Evolutionary conservation across 2,113 vertebrate species (phyloP).

Genomic region (Addax nasomaculatus): DNA sequence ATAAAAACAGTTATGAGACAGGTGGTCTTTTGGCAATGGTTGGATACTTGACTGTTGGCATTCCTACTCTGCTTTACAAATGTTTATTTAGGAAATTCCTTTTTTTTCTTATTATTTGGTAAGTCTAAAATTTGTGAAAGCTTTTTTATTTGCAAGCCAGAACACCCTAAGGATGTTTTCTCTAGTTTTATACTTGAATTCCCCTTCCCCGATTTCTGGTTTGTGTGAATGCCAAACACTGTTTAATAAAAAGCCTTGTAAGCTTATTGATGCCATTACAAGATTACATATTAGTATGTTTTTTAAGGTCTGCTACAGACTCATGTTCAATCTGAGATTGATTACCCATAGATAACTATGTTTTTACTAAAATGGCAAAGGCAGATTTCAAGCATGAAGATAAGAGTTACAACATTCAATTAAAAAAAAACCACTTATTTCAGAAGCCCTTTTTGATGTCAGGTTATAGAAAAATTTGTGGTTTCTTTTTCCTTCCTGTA

Average conservation of each 20-base stretch:
- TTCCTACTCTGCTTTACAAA: background rate
- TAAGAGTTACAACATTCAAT: background rate
- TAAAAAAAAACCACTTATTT: background rate
- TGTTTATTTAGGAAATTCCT: background rate
- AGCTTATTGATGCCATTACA: background rate
- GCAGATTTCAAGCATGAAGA: background rate
- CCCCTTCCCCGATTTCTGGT: background rate
- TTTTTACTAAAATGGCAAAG: background rate
- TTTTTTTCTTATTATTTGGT: background rate
- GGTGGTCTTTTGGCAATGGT: background rate
- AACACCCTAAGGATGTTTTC: background rate
- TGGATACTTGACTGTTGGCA: background rate
- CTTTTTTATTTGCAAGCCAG: conserved; percentile 4
- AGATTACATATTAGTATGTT: background rate
- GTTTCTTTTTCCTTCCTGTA: background rate
- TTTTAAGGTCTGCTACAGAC: conserved; percentile 12
- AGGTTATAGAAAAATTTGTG: background rate
- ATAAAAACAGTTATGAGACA: background rate
- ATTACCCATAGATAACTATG: background rate
- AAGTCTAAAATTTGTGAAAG: background rate
- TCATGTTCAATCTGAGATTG: background rate
- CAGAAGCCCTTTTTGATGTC: background rate
- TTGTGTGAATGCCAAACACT: background rate
- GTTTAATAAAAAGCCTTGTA: background rate
- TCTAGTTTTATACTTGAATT: conserved; percentile 41